phyloP scores from a whole-genome alignment of 2,888 invertebrate species.

The Drosophila nr. perissopoda region DNA sequence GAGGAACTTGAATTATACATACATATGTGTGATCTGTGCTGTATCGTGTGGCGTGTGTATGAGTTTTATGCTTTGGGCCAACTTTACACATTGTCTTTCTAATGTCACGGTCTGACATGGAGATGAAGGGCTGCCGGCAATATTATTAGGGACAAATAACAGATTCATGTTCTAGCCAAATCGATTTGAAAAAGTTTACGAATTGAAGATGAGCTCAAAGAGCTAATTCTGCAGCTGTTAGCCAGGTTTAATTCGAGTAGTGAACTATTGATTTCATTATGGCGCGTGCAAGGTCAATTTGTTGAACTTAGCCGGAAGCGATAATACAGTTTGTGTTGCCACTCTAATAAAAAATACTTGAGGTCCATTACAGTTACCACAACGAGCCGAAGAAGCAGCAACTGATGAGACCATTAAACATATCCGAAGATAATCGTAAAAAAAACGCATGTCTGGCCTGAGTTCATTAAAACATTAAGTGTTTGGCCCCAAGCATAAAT shows the following conservation, averaged over 20 bases:
- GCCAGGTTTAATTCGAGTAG: conserved; percentile 32
- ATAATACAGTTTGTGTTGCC: conserved; percentile 17
- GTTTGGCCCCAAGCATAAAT: neutral
- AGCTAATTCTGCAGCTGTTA: conserved; percentile 15
- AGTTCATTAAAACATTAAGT: conserved; percentile 73
- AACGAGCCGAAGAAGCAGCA: conserved; percentile 9
- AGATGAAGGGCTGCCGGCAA: conserved; percentile 28
- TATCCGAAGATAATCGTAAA: conserved; percentile 1
- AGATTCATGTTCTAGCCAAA: conserved; percentile 58
- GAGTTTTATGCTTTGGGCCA: conserved; percentile 37
- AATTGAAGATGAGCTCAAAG: conserved; percentile 43
- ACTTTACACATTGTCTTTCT: conserved; percentile 52
- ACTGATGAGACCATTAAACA: conserved; percentile 19
- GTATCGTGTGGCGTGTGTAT: neutral
- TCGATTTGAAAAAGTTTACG: conserved; percentile 58
- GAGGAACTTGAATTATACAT: conserved; percentile 61
- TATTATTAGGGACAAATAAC: conserved; percentile 1
- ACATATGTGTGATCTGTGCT: conserved; percentile 2
- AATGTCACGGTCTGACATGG: conserved; percentile 58
- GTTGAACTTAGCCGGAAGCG: conserved; percentile 40
- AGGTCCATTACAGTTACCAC: conserved; percentile 51
- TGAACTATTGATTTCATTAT: conserved; percentile 54
- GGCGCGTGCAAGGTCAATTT: conserved; percentile 41
- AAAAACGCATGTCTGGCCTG: conserved; percentile 34
- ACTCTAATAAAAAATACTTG: conserved; percentile 27